Conservation (phyloP, 2,888 invertebrate species). For the Xiphydria camelus region DNA sequence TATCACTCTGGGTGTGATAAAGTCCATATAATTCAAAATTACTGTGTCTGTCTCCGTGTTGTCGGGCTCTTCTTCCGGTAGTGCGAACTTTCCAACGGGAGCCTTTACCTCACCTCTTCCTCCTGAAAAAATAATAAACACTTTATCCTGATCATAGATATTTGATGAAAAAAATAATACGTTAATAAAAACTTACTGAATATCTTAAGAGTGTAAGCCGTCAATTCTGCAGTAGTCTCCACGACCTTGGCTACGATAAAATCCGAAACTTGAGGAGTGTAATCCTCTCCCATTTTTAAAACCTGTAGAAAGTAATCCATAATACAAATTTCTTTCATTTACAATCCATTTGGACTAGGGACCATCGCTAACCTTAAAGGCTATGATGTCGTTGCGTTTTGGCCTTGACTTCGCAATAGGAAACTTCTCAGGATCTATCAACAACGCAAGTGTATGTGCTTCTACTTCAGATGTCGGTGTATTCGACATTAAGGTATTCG, state of each 20-base stretch:
- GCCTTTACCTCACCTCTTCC: slow-evolving; percentile 45
- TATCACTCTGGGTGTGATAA: slow-evolving; percentile 30
- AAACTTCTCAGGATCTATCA: slow-evolving; percentile 11
- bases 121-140: slow-evolving; percentile 35
- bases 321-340: too few relatives aligned
- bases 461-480: too few relatives aligned
- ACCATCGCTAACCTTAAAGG: slow-evolving; percentile 40
- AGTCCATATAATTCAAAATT: slow-evolving; percentile 27
- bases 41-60: too few relatives aligned
- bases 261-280: slow-evolving; percentile 54
- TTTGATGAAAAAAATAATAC: too few relatives aligned
- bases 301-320: slow-evolving; percentile 42
- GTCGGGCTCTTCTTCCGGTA: slow-evolving; percentile 40
- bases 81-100: slow-evolving; percentile 51
- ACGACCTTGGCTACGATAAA: slow-evolving; percentile 49
- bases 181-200: slow-evolving; percentile 28
- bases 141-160: slow-evolving; percentile 8
- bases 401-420: slow-evolving; percentile 17
- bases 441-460: too few relatives aligned
- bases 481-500: not conserved
- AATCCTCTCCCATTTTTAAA: slow-evolving; percentile 50
- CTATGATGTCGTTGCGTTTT: slow-evolving; percentile 27
- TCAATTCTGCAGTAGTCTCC: slow-evolving; percentile 21
- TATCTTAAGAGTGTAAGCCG: slow-evolving; percentile 36
- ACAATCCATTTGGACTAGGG: too few relatives aligned